Conservation (phyloP, 1,140 invertebrate species). For the Drosophila erecta region DNA sequence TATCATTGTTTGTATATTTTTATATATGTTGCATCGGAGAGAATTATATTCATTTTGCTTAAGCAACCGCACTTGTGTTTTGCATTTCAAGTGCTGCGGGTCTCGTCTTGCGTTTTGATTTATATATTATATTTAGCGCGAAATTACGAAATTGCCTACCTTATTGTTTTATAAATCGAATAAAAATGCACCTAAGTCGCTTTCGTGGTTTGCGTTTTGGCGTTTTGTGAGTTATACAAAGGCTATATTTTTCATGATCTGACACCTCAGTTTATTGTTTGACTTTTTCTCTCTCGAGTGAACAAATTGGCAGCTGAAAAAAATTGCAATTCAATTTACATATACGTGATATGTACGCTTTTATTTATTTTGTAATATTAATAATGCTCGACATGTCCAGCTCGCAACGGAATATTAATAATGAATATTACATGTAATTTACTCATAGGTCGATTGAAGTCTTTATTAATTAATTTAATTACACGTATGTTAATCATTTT, state of each 20-base stretch:
- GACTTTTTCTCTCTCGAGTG: not conserved
- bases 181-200: constrained; percentile 47
- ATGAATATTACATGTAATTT: no score
- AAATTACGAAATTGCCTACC: constrained; percentile 39
- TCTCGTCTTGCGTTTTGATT: constrained; percentile 1
- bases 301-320: not conserved
- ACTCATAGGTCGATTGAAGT: no score
- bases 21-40: constrained; percentile 34
- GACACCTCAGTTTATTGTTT: constrained; percentile 3
- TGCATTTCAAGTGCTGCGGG: constrained; percentile 19
- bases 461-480: no score
- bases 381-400: no score
- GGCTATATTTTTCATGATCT: constrained; percentile 1
- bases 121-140: constrained; percentile 28
- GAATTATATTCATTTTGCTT: constrained; percentile 28
- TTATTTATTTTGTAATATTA: not conserved
- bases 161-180: constrained; percentile 30
- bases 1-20: constrained; percentile 43
- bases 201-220: constrained; percentile 31
- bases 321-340: not conserved
- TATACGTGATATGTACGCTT: not conserved
- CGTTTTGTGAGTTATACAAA: constrained; percentile 55
- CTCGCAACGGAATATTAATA: no score
- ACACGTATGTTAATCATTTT: no score
- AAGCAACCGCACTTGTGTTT: constrained; percentile 39